Percentiles rank a stretch among this genome's conserved stretches.
These are phyloP conservation scores for Zophobas atratus DNA, from an alignment of 1,140 invertebrate genomes.

Conservation along the genomic window DNA sequence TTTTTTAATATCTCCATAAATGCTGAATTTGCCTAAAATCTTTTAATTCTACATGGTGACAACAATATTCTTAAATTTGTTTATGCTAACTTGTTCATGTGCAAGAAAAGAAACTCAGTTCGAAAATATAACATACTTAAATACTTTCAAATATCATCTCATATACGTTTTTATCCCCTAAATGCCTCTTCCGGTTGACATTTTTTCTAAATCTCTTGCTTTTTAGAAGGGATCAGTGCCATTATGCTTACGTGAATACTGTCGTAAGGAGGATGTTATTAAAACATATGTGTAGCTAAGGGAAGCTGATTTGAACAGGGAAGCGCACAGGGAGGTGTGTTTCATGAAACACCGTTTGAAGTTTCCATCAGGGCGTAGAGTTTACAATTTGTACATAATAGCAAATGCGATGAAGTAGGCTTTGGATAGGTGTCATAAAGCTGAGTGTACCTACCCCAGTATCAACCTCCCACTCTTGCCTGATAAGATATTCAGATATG, in stretches of 20 bases:
- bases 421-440: constrained; percentile 52
- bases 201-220: no score
- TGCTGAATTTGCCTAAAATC: no score
- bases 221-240: not conserved
- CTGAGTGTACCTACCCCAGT: constrained; percentile 41
- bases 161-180: no score
- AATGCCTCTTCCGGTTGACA: no score
- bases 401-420: constrained; percentile 41
- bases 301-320: constrained; percentile 18
- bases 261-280: constrained; percentile 14
- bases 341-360: constrained; percentile 45
- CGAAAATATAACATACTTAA: no score
- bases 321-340: not conserved
- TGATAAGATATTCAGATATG: constrained; percentile 31
- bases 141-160: no score
- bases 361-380: constrained; percentile 43
- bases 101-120: no score
- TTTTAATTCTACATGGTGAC: no score
- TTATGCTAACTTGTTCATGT: no score
- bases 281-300: constrained; percentile 23
- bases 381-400: constrained; percentile 52
- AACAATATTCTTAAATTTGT: no score
- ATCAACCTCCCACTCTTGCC: not conserved
- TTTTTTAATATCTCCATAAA: no score
- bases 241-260: not conserved